These are phyloP conservation scores for Ochotona princeps DNA, from an alignment of 2,113 vertebrate genomes.

Conservation along the genomic window DNA sequence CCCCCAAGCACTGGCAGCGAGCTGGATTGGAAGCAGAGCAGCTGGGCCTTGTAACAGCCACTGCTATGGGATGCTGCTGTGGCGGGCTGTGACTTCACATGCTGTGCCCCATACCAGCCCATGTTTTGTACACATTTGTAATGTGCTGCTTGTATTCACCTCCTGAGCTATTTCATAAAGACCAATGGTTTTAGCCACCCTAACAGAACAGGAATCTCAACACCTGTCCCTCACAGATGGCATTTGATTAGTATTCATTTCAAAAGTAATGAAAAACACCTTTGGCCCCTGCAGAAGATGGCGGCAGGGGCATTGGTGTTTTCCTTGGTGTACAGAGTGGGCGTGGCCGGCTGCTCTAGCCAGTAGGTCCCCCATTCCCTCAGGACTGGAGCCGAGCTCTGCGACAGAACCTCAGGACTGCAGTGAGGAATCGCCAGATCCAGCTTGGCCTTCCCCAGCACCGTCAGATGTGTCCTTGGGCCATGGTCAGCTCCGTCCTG, in stretches of 20 bases:
- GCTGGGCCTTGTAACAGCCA: no score
- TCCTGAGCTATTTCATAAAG: not conserved
- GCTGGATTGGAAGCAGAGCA: no score
- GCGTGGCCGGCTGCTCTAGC: not conserved
- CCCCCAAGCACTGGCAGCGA: no score
- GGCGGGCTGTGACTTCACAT: no score
- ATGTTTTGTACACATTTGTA: not conserved
- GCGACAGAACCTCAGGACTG: not conserved
- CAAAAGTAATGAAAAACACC: not conserved
- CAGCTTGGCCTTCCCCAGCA: not conserved
- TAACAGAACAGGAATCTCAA: not conserved
- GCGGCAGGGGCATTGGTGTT: not conserved
- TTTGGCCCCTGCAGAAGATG: not conserved
- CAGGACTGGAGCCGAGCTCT: fast-evolving
- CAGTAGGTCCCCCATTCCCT: not conserved
- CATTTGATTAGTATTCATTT: constrained; percentile 10
- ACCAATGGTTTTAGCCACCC: not conserved
- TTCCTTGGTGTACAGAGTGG: not conserved
- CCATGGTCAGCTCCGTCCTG: not conserved
- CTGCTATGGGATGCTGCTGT: no score
- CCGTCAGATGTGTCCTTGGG: not conserved
- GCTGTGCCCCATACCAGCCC: no score
- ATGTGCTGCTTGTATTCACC: not conserved
- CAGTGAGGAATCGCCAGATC: not conserved
- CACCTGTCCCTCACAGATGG: not conserved